A percentile compares a stretch with the other conserved stretches of the same genome.
These are phyloP conservation scores for Amazona vittata DNA, from an alignment of 2,113 vertebrate species.

Conservation along the genomic window DNA sequence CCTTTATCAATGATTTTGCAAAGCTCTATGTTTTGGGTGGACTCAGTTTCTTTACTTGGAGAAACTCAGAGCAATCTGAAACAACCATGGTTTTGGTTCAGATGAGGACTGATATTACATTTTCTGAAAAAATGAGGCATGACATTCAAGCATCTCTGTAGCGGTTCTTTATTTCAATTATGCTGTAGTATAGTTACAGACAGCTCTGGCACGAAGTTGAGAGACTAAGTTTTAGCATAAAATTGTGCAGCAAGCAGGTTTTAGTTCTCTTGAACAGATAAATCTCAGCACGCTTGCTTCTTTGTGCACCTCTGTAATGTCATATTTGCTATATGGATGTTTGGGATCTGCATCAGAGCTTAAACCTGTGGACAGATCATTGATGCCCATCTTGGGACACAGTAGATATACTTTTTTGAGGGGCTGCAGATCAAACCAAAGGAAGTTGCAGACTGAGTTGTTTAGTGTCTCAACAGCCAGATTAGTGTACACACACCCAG, in stretches of 20 bases:
- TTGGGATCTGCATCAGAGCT: neutral
- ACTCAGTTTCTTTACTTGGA: neutral
- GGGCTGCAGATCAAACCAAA: neutral
- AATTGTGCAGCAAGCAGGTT: neutral
- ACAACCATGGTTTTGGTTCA: neutral
- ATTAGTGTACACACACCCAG: neutral
- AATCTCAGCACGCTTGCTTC: neutral
- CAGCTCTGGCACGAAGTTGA: neutral
- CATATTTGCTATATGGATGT: neutral
- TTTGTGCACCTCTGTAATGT: neutral
- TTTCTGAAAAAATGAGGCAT: neutral
- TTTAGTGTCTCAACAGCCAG: neutral
- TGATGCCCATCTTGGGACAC: neutral
- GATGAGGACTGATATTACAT: neutral
- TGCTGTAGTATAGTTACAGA: neutral
- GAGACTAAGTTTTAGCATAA: neutral
- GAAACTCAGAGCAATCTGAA: neutral
- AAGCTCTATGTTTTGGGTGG: neutral
- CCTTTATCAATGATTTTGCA: neutral
- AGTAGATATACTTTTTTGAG: neutral
- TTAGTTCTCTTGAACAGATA: neutral
- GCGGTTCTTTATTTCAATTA: neutral
- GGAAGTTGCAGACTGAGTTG: neutral
- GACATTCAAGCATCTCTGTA: neutral
- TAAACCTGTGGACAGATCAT: neutral